Evolutionary conservation across 2,797 vertebrate species (phyloP), one percentile per base, ranked within the genome.

Genomic region (Jordanella pulchra): DNA sequence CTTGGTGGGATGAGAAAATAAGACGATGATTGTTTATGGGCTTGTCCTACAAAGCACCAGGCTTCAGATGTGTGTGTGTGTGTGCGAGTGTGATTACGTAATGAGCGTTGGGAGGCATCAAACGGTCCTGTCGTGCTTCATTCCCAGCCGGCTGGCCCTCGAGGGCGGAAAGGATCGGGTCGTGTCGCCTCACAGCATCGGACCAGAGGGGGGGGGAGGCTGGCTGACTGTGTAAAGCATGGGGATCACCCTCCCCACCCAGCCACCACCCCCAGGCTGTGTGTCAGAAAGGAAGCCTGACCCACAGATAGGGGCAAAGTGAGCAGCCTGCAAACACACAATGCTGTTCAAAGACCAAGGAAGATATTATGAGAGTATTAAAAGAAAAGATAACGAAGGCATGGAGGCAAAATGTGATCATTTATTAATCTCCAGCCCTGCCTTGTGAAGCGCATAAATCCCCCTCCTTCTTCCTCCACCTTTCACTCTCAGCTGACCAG

Each of bases 231-330:
- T 63, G 67, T 65, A 78, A 32, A 21, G 79, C 67, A 65, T 30
- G 7, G 77, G 18, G 73, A 79, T 60, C 25, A 0, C 35, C 30
- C 67, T 67, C n/a, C n/a, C n/a, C n/a, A n/a, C n/a, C n/a, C n/a
- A n/a, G n/a, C n/a, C n/a, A 39, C 18, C 1, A 0, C 78, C 90
- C 84, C 0, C 28, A 61, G 89, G 89, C 80, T 86, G 78, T 87
- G 89, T 91, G 91, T 89, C 89, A 89, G 76, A 11, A 76, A 74
- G 50, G 71, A n/a, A 68, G 73, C 39, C 58, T 76, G 83, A 86
- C 82, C 86, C 75, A 83, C 74, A 73, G 84, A 80, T 51, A 5
- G 45, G 63, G 58, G 2, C 6, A 55, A 17, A 53, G n/a, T 32
- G 48, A 72, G 14, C 64, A 58, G 1, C 75, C 56, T 45, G 54